A percentile compares a stretch with the other conserved stretches of the same genome.
phyloP scores from a whole-genome alignment of 2,113 vertebrate species.

The Cephalopholis sonnerati region DNA sequence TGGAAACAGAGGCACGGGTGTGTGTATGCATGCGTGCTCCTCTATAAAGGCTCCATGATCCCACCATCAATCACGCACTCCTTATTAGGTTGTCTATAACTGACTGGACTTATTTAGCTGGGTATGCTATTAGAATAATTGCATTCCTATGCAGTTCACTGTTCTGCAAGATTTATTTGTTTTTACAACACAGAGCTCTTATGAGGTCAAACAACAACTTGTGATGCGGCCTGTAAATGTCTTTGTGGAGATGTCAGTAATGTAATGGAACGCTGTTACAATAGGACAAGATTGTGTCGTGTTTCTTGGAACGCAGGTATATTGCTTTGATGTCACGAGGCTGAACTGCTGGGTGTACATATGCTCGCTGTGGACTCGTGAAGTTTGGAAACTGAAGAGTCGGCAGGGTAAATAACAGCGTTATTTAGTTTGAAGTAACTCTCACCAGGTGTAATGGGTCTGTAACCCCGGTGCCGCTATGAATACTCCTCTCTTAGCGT shows the following conservation, averaged over 20 bases:
- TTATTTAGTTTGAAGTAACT: constrained; percentile 70
- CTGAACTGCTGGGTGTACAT: constrained; percentile 9
- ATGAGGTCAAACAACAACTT: constrained; percentile 76
- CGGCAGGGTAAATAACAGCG: constrained; percentile 59
- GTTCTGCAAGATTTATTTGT: constrained; percentile 75
- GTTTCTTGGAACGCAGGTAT: neutral
- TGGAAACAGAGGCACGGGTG: constrained; percentile 22
- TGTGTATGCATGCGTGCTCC: constrained; percentile 27
- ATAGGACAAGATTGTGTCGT: constrained; percentile 18
- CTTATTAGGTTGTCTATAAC: constrained; percentile 80
- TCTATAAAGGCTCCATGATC: constrained; percentile 45
- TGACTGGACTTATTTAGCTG: constrained; percentile 72
- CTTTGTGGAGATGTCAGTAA: constrained; percentile 36
- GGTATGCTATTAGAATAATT: constrained; percentile 81
- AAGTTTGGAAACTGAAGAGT: constrained; percentile 57
- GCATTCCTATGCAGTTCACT: constrained; percentile 66
- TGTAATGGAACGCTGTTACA: constrained; percentile 44
- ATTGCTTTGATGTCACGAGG: constrained; percentile 29
- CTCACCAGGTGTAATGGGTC: constrained; percentile 61
- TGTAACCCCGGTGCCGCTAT: constrained; percentile 51
- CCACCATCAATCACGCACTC: constrained; percentile 73
- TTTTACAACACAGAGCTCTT: constrained; percentile 68
- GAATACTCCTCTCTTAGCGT: constrained; percentile 57
- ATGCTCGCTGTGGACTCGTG: constrained; percentile 20
- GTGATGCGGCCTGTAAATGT: constrained; percentile 60